These are phyloP conservation scores for Brachylomia viminalis DNA, from an alignment of 2,888 invertebrate genomes.

Conservation along the genomic window DNA sequence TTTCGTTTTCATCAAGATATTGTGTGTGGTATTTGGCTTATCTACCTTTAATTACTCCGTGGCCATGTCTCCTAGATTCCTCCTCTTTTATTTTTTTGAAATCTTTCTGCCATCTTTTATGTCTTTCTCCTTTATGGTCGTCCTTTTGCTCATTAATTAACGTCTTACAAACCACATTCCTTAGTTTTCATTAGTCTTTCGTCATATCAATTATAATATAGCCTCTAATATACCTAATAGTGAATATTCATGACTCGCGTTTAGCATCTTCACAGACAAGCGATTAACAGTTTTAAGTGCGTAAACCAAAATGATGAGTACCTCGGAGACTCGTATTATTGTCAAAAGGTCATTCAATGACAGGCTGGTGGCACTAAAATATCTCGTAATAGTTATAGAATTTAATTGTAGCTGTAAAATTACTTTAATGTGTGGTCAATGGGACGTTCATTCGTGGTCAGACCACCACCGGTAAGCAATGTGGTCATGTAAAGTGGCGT, in stretches of 20 bases:
- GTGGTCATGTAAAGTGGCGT: conserved; percentile 6
- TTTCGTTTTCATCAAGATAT: not conserved
- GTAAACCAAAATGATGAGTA: conserved; percentile 26
- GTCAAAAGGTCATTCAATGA: conserved; percentile 30
- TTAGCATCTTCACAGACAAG: conserved; percentile 27
- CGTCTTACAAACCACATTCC: conserved; percentile 16
- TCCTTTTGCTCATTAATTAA: not conserved
- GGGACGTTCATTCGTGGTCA: conserved; percentile 22
- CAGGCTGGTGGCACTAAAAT: conserved; percentile 34
- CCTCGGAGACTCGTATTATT: conserved; percentile 30
- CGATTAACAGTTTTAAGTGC: conserved; percentile 41
- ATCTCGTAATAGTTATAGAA: conserved; percentile 22
- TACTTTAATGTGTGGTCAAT: conserved; percentile 36
- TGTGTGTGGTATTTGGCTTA: not conserved
- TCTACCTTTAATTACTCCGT: conserved; percentile 6
- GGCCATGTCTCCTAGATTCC: not conserved
- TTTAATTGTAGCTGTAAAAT: conserved; percentile 47
- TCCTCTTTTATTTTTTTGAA: not conserved
- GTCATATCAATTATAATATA: conserved; percentile 42
- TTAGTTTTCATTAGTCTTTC: conserved; percentile 19
- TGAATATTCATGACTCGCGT: conserved; percentile 58
- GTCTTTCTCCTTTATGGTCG: not conserved
- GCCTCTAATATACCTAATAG: conserved; percentile 35
- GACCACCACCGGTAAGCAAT: conserved; percentile 36
- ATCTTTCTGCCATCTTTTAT: not conserved